Conservation (phyloP, 2,113 vertebrate genomes). For the Forbesichthys papilliferus region DNA sequence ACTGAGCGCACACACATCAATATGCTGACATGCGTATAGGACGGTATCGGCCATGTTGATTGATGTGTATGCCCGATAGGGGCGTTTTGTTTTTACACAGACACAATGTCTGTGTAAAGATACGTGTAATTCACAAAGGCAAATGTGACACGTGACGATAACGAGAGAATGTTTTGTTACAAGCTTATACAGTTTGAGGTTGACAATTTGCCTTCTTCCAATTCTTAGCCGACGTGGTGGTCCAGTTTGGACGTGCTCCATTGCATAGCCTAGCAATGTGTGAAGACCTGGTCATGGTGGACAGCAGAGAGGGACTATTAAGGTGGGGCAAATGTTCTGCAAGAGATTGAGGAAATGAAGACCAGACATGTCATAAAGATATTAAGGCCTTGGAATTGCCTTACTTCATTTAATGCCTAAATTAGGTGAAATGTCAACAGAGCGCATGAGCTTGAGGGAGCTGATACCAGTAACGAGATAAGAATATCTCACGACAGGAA, state of each 20-base stretch:
- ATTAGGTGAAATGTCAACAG: slow-evolving; percentile 68
- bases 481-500: slow-evolving; percentile 38
- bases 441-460: slow-evolving; percentile 46
- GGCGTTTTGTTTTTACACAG: slow-evolving; percentile 14
- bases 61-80: slow-evolving; percentile 2
- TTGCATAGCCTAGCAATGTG: slow-evolving; percentile 6
- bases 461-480: slow-evolving; percentile 34
- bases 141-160: slow-evolving; percentile 19
- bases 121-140: slow-evolving; percentile 5
- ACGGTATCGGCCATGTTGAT: slow-evolving; percentile 13
- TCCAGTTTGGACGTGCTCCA: slow-evolving; percentile 13
- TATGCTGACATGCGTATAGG: slow-evolving; percentile 16
- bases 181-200: slow-evolving; percentile 4
- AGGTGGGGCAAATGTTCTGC: slow-evolving; percentile 20
- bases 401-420: slow-evolving; percentile 29
- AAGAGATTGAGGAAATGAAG: slow-evolving; percentile 28
- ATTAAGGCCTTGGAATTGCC: slow-evolving; percentile 45
- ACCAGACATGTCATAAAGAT: slow-evolving; percentile 23
- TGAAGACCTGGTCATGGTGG: slow-evolving; percentile 14
- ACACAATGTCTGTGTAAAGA: slow-evolving; percentile 18
- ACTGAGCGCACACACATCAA: slow-evolving; percentile 31
- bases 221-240: slow-evolving; percentile 22
- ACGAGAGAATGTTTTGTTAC: slow-evolving; percentile 14
- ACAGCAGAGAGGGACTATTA: slow-evolving; percentile 11
- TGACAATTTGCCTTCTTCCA: slow-evolving; percentile 21